Evolutionary conservation across 2,113 vertebrate genomes (phyloP).

Genomic region (Strix aluco): DNA sequence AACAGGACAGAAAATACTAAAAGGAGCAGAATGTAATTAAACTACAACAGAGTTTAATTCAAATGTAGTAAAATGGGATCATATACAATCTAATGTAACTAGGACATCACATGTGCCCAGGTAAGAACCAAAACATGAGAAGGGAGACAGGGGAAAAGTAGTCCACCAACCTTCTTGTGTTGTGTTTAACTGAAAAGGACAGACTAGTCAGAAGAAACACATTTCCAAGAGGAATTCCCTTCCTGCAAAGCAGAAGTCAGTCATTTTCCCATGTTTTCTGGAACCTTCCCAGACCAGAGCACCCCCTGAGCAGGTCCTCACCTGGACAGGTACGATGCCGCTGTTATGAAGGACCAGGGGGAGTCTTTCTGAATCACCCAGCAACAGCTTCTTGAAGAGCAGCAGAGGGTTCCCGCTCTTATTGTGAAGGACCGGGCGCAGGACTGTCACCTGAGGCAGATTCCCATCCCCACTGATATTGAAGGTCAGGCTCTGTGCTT

Average conservation of each 20-base stretch:
- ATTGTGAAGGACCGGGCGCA: conserved; percentile 74
- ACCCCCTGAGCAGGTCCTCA: conserved; percentile 32
- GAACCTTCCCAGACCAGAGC: not conserved
- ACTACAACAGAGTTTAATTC: no score
- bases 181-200: not conserved
- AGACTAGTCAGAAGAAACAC: not conserved
- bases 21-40: no score
- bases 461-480: conserved; percentile 83
- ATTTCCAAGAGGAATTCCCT: not conserved
- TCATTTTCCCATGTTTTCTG: not conserved
- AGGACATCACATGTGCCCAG: no score
- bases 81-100: no score
- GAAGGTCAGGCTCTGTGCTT: conserved; percentile 75
- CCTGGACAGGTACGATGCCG: conserved; percentile 78
- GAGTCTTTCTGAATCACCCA: conserved; percentile 71
- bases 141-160: not conserved
- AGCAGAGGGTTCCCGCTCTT: conserved; percentile 76
- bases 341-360: conserved; percentile 83
- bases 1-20: not conserved
- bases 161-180: not conserved
- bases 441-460: conserved; percentile 79
- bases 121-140: no score
- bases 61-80: no score
- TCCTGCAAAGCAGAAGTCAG: not conserved
- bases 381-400: conserved; percentile 78